These are phyloP conservation scores for Lacerta agilis DNA, from an alignment of 2,797 vertebrate genomes.

Conservation along the genomic window DNA sequence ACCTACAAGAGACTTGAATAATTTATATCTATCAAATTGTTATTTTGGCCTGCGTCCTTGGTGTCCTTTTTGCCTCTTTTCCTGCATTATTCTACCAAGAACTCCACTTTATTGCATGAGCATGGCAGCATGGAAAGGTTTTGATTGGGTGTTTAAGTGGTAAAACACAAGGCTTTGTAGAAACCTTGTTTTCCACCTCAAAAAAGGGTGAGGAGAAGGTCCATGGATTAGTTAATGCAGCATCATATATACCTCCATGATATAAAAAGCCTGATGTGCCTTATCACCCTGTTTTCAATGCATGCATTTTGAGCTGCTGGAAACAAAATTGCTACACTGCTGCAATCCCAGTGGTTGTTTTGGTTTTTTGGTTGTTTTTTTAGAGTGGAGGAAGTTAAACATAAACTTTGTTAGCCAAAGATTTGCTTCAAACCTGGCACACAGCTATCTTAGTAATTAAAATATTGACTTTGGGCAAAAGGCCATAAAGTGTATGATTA, in stretches of 20 bases:
- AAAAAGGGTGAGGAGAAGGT: background rate
- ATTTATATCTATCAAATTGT: too few relatives aligned
- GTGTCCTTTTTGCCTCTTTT: too few relatives aligned
- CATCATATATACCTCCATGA: background rate
- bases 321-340: constrained; percentile 9
- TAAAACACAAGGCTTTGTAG: too few relatives aligned
- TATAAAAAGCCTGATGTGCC: background rate
- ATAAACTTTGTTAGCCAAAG: constrained; percentile 51
- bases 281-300: background rate
- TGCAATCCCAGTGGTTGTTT: background rate
- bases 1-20: too few relatives aligned
- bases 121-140: too few relatives aligned
- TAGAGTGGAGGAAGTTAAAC: constrained; percentile 26
- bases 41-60: too few relatives aligned
- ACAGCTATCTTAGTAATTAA: constrained; percentile 62
- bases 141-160: too few relatives aligned
- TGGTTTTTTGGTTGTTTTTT: background rate
- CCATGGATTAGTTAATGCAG: background rate
- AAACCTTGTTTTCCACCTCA: background rate
- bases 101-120: too few relatives aligned
- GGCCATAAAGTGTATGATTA: constrained; percentile 68
- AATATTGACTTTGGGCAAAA: constrained; percentile 72
- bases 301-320: background rate
- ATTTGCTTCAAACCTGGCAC: constrained; percentile 57
- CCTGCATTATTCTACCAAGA: too few relatives aligned